Evolutionary conservation across 2,113 vertebrate species (phyloP).

Genomic region (Ramphastos sulfuratus): DNA sequence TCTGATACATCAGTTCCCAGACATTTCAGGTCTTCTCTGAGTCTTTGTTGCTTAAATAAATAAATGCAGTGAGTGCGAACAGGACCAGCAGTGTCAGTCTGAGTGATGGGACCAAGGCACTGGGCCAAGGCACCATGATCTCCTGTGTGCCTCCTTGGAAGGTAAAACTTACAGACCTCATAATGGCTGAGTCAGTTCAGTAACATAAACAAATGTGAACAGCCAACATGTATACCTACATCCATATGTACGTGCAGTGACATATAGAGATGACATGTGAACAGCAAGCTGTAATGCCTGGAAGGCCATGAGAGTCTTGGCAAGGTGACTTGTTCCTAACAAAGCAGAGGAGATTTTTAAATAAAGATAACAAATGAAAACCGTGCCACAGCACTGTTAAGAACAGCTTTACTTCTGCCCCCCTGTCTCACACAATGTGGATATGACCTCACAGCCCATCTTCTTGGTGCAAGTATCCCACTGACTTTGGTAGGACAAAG

Average conservation of each 20-base stretch:
- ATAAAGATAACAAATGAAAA: not conserved
- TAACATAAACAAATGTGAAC: not conserved
- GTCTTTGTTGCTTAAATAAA: not conserved
- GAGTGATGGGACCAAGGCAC: not conserved
- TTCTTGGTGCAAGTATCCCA: not conserved
- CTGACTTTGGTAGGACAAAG: not conserved
- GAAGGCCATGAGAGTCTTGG: not conserved
- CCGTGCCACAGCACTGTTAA: not conserved
- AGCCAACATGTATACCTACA: not conserved
- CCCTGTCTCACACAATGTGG: not conserved
- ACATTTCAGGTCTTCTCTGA: not conserved
- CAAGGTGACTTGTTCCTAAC: slow-evolving; percentile 1
- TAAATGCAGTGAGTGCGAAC: not conserved
- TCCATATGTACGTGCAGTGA: not conserved
- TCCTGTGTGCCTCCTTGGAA: fast-evolving
- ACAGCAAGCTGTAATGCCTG: slow-evolving; percentile 18
- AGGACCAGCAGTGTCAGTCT: not conserved
- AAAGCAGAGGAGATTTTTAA: not conserved
- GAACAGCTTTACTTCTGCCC: not conserved
- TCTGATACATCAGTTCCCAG: not conserved
- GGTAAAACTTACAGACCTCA: not conserved
- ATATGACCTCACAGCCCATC: not conserved
- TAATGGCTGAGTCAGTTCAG: not conserved
- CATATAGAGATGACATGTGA: not conserved
- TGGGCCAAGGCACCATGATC: not conserved